Conservation (phyloP, 53 echinoderm and acorn worm genomes). For the Mesocentrotus franciscanus region DNA sequence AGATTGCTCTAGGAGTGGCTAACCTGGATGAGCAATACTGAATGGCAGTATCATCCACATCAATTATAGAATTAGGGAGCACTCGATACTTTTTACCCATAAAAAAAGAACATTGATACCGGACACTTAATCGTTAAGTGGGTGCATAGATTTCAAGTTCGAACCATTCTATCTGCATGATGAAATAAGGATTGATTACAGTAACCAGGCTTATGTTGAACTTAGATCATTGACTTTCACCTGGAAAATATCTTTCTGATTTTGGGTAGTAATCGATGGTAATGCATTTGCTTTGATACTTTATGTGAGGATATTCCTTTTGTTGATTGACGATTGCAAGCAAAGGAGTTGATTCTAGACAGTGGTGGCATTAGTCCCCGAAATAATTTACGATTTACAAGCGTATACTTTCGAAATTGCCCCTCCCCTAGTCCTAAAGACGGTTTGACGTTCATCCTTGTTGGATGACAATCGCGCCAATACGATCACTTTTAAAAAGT, state of each 20-base stretch:
- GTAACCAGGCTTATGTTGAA: not conserved
- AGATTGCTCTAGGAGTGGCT: not conserved
- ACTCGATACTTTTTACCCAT: slow-evolving; percentile 11
- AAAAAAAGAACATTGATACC: not conserved
- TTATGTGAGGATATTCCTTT: not conserved
- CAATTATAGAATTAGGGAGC: slow-evolving; percentile 2
- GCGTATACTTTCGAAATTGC: not conserved
- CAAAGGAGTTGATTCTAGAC: not conserved
- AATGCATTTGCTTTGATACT: not conserved
- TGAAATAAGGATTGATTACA: not conserved
- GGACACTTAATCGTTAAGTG: not conserved
- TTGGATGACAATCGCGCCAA: too few species aligned
- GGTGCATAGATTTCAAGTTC: not conserved
- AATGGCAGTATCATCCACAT: not conserved
- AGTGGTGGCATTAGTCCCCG: not conserved
- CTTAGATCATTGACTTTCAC: not conserved
- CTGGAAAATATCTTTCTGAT: not conserved
- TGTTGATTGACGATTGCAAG: not conserved
- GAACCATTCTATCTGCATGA: not conserved
- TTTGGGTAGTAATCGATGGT: not conserved
- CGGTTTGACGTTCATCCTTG: not conserved
- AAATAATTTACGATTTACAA: not conserved
- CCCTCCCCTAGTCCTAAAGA: not conserved
- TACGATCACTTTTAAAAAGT: too few species aligned
- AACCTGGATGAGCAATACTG: not conserved